phyloP scores from a whole-genome alignment of 2,888 invertebrate genomes.

The Coleophora deauratella region DNA sequence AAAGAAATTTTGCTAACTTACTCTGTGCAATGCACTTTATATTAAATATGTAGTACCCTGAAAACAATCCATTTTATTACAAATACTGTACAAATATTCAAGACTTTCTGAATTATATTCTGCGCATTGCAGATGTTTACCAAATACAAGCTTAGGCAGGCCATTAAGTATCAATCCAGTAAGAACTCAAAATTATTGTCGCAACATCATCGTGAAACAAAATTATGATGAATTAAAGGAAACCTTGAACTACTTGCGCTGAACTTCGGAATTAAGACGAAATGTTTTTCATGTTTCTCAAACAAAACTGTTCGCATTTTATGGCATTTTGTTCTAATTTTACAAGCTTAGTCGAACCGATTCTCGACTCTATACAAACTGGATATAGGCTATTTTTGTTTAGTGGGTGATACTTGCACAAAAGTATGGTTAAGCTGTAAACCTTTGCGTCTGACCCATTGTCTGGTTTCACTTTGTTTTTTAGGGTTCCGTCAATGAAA shows the following conservation, averaged over 20 bases:
- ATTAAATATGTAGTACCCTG: too few species aligned
- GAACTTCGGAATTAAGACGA: slow-evolving; percentile 7
- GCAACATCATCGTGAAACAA: too few species aligned
- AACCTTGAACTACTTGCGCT: slow-evolving; percentile 21
- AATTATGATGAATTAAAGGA: background rate
- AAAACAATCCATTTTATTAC: too few species aligned
- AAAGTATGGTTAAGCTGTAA: background rate
- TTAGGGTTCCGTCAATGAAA: too few species aligned
- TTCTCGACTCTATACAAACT: background rate
- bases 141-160: too few species aligned
- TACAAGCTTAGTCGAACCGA: background rate
- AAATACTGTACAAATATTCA: too few species aligned
- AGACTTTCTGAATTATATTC: too few species aligned
- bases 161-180: too few species aligned
- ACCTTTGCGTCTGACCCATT: slow-evolving; percentile 17
- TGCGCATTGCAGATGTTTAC: too few species aligned
- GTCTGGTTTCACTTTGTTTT: slow-evolving; percentile 19
- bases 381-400: background rate
- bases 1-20: too few species aligned
- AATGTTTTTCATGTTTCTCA: slow-evolving; percentile 12
- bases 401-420: slow-evolving; percentile 1
- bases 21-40: too few species aligned
- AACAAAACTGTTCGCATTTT: slow-evolving; percentile 7
- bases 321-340: slow-evolving; percentile 6
- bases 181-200: too few species aligned